Conservation (phyloP, 2,888 invertebrate species). For the Hyppa rectilinea region DNA sequence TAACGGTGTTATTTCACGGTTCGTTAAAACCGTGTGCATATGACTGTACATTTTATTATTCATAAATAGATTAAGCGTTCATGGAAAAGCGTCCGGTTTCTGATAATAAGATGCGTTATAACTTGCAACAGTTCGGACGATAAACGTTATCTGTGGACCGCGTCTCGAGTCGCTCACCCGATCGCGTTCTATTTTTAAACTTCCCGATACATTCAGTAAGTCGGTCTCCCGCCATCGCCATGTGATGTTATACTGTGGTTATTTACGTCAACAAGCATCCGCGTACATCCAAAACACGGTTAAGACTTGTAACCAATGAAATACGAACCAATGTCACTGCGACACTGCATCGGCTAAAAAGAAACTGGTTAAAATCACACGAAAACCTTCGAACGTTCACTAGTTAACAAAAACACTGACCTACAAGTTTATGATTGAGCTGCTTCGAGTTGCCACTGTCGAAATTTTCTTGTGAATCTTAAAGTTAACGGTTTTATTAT, state of each 20-base stretch:
- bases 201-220: slow-evolving; percentile 78
- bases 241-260: slow-evolving; percentile 76
- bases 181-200: slow-evolving; percentile 81
- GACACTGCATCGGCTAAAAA: slow-evolving; percentile 53
- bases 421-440: slow-evolving; percentile 73
- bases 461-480: slow-evolving; percentile 56
- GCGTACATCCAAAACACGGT: slow-evolving; percentile 68
- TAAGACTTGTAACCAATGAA: slow-evolving; percentile 60
- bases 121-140: slow-evolving; percentile 67
- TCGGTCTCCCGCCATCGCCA: slow-evolving; percentile 76
- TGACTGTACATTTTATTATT: slow-evolving; percentile 49
- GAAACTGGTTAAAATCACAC: slow-evolving; percentile 65
- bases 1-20: slow-evolving; percentile 50
- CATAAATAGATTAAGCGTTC: slow-evolving; percentile 43
- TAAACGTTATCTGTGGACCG: slow-evolving; percentile 77
- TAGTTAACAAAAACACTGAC: slow-evolving; percentile 74
- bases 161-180: slow-evolving; percentile 71
- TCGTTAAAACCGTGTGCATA: slow-evolving; percentile 46
- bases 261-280: slow-evolving; percentile 81
- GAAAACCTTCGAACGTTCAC: slow-evolving; percentile 77
- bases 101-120: slow-evolving; percentile 57
- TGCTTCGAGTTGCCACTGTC: slow-evolving; percentile 42
- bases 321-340: slow-evolving; percentile 68
- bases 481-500: slow-evolving; percentile 36
- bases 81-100: slow-evolving; percentile 57